These are phyloP conservation scores for Ladona fulva DNA, from an alignment of 1,140 invertebrate genomes.

Conservation along the genomic window DNA sequence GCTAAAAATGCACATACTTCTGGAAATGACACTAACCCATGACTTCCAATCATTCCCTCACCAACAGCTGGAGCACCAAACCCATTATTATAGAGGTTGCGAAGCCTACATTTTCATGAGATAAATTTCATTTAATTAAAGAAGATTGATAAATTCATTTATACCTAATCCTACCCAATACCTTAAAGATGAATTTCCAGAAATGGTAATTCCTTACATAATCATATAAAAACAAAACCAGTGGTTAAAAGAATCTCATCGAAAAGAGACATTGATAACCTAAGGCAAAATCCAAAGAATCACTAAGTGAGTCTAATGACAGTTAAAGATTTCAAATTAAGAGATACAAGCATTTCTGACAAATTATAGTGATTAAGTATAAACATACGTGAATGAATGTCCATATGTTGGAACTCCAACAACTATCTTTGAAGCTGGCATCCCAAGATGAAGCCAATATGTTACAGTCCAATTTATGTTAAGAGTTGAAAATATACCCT, in stretches of 20 bases:
- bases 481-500: conserved; percentile 55
- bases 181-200: background rate
- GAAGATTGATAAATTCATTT: conserved; percentile 5
- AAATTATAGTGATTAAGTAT: too few species aligned
- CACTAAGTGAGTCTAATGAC: too few species aligned
- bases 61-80: conserved; percentile 61
- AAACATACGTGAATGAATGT: conserved; percentile 58
- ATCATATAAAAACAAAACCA: too few species aligned
- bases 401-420: conserved; percentile 87
- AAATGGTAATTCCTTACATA: background rate
- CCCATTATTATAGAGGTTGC: conserved; percentile 53
- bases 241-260: too few species aligned
- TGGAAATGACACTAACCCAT: conserved; percentile 63
- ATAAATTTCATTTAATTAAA: conserved; percentile 12
- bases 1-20: conserved; percentile 57
- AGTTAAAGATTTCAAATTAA: too few species aligned
- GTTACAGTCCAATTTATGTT: conserved; percentile 76
- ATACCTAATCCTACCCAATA: background rate
- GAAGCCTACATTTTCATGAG: conserved; percentile 41
- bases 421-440: conserved; percentile 73
- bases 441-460: conserved; percentile 70
- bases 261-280: too few species aligned
- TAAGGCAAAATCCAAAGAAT: background rate
- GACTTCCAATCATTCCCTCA: conserved; percentile 48
- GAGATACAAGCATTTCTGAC: too few species aligned